Evolutionary conservation across 2,113 vertebrate species (phyloP).

Genomic region (Sisor rabdophorus): DNA sequence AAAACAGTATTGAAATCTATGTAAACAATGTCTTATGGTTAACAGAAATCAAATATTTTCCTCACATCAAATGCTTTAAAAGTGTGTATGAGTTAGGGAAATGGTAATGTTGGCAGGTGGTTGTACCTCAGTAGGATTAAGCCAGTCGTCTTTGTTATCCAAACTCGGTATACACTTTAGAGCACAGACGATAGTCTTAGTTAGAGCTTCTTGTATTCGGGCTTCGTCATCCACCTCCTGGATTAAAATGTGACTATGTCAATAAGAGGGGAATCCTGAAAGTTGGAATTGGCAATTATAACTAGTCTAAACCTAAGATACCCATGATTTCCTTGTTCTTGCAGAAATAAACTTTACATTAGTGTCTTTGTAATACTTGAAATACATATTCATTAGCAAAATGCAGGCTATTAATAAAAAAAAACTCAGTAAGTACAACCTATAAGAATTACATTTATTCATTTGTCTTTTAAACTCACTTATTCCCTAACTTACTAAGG

Average conservation of each 20-base stretch:
- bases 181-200: conserved; percentile 79
- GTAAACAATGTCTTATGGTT: not conserved
- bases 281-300: not conserved
- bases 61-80: not conserved
- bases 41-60: not conserved
- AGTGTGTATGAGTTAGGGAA: not conserved
- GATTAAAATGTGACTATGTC: conserved; percentile 3
- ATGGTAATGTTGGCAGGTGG: too few relatives aligned
- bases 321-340: conserved; percentile 38
- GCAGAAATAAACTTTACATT: conserved; percentile 37
- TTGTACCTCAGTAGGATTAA: conserved; percentile 93
- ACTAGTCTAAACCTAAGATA: not conserved
- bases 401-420: not conserved
- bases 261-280: not conserved
- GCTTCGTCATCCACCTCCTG: conserved; percentile 83
- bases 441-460: too few relatives aligned
- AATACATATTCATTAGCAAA: not conserved
- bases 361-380: conserved; percentile 24
- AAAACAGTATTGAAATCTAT: not conserved
- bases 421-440: too few relatives aligned
- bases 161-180: conserved; percentile 75
- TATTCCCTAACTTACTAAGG: too few relatives aligned
- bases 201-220: conserved; percentile 85
- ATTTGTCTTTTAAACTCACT: too few relatives aligned
- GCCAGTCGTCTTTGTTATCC: conserved; percentile 72